Conservation (phyloP, 1,140 invertebrate species). For the Sarcophaga peregrina region DNA sequence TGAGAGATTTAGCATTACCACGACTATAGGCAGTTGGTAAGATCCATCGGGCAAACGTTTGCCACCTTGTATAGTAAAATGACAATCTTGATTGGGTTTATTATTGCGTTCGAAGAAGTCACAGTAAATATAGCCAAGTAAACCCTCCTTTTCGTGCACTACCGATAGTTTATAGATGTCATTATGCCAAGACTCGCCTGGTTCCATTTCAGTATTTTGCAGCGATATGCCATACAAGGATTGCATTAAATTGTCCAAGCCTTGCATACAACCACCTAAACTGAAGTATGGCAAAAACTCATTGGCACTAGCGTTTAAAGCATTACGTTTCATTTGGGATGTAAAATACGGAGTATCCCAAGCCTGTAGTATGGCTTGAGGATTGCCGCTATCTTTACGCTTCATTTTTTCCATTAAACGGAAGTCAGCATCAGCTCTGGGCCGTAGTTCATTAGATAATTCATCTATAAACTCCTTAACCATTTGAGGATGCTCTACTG, state of each 20-base stretch:
- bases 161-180: constrained; percentile 92
- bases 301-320: constrained; percentile 73
- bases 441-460: constrained; percentile 76
- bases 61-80: constrained; percentile 97
- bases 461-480: constrained; percentile 84
- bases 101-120: constrained; percentile 92
- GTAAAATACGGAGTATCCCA: constrained; percentile 91
- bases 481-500: constrained; percentile 82
- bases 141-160: constrained; percentile 79
- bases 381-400: constrained; percentile 51
- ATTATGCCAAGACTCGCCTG: constrained; percentile 84
- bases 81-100: constrained; percentile 97
- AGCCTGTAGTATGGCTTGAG: constrained; percentile 70
- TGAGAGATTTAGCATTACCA: constrained; percentile 90
- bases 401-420: constrained; percentile 82
- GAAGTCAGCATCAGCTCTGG: constrained; percentile 77
- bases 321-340: constrained; percentile 76
- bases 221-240: constrained; percentile 84
- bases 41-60: constrained; percentile 81
- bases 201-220: constrained; percentile 74
- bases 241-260: constrained; percentile 86
- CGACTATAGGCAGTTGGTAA: constrained; percentile 93
- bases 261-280: constrained; percentile 95
- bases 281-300: constrained; percentile 93
- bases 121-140: constrained; percentile 96